Base-by-base conservation (phyloP, 1,140 invertebrate genomes). In the Orchesella cincta region DNA sequence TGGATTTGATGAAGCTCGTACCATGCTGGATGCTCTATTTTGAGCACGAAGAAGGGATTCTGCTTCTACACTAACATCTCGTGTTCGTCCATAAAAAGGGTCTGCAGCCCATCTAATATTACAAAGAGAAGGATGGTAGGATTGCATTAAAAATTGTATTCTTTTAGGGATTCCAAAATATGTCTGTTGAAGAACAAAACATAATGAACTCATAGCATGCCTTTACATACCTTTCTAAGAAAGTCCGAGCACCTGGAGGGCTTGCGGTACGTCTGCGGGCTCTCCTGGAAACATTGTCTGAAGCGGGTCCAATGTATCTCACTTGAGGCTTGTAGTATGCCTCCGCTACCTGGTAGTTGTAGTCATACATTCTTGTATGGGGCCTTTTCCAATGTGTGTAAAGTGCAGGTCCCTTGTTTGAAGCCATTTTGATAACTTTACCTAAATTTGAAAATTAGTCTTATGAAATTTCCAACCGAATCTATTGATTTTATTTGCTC, bases 311-410 rank as follows among this genome's bases (percentile, higher is more conserved):
- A 39, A 81, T 72, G 54, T 81, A 79, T 70, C 57, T 71, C n/a
- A 81, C 72, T 71, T 79, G 78, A 1, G 78, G 80, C n/a, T 81
- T 80, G 75, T 81, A 81, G 46, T 81, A 81, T 18, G 67, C 70
- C 31, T 80, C 76, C 0, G 76, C 80, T 0, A 78, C 64, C 34
- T 81, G 62, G 31, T 81, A 78, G 35, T 81, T 81, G 76, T 81
- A 81, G 52, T 81, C 76, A 57, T 81, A 81, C 62, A 80, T 79
- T 29, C 78, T 72, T 20, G 62, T 80, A 1, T 74, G 73, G 8
- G 81, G 81, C 51, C 81, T 33, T 36, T 75, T 76, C 80, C 80
- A 81, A 54, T 80, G 76, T n/a, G 73, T 74, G 52, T 71, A 76
- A 14, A 29, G 3, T 0, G 31, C 70, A n/a, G 75, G 29, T 0